These are phyloP conservation scores for Eubucco bourcierii DNA, from an alignment of 2,113 vertebrate species.

Conservation along the genomic window DNA sequence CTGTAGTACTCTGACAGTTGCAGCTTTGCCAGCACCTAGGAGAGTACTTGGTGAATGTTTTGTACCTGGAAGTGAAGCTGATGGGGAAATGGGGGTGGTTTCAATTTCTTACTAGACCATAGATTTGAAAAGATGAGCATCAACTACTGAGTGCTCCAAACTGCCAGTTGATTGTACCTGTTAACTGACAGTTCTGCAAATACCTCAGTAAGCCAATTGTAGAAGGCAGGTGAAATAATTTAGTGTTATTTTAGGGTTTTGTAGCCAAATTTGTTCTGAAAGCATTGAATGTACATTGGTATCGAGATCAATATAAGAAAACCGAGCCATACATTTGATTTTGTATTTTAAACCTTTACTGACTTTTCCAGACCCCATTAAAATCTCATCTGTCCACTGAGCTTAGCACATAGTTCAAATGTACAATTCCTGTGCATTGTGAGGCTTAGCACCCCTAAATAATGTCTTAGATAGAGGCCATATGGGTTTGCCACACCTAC, in stretches of 20 bases:
- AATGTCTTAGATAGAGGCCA: not conserved
- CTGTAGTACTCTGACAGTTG: not conserved
- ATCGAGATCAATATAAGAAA: not conserved
- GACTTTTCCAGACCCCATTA: conserved; percentile 35
- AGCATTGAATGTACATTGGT: not conserved
- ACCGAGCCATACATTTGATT: not conserved
- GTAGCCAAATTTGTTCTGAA: not conserved
- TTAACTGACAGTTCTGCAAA: not conserved
- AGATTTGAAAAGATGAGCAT: not conserved
- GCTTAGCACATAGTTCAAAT: conserved; percentile 12
- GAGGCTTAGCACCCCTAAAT: not conserved
- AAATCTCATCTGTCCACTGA: not conserved
- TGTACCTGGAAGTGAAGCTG: not conserved
- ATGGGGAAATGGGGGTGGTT: not conserved
- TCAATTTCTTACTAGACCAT: conserved; percentile 22
- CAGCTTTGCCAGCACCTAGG: not conserved
- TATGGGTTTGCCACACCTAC: not conserved
- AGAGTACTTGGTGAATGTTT: not conserved
- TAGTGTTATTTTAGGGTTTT: conserved; percentile 13
- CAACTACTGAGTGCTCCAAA: not conserved
- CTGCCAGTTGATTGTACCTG: not conserved
- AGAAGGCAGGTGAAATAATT: not conserved
- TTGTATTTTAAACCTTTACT: not conserved
- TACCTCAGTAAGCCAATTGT: not conserved
- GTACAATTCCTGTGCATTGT: not conserved